Conservation (phyloP, 2,113 vertebrate species). For the Gambusia holbrooki region DNA sequence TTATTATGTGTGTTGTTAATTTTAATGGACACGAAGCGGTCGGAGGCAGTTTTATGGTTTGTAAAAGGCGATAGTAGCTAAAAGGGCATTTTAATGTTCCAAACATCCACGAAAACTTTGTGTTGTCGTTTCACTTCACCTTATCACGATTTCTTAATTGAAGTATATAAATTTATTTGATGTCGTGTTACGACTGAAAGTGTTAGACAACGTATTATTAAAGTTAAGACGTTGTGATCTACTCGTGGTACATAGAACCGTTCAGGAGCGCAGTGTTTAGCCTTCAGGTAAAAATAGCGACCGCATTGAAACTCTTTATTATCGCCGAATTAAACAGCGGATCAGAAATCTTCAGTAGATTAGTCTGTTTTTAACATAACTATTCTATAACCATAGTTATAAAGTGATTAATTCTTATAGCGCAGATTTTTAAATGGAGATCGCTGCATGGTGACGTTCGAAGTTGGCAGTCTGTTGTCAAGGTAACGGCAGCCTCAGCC, state of each 20-base stretch:
- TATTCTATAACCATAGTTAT: fast-evolving
- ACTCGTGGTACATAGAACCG: too few species aligned
- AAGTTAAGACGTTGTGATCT: not conserved
- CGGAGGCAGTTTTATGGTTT: fast-evolving
- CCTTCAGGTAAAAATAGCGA: too few species aligned
- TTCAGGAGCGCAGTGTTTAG: not conserved
- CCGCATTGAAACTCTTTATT: not conserved
- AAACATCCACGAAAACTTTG: not conserved
- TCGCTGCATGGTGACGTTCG: not conserved
- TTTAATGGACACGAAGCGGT: fast-evolving
- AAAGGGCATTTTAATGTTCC: not conserved
- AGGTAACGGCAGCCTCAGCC: conserved; percentile 24
- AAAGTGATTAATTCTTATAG: fast-evolving
- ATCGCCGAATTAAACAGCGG: not conserved
- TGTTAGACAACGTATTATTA: not conserved
- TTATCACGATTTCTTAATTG: not conserved
- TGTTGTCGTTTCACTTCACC: not conserved
- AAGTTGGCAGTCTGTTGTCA: conserved; percentile 30
- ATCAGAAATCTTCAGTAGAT: fast-evolving
- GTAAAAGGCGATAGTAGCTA: fast-evolving
- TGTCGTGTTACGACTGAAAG: too few species aligned
- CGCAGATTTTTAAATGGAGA: not conserved
- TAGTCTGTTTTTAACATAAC: fast-evolving
- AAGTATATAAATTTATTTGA: not conserved
- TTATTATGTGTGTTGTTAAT: not conserved